A percentile compares a stretch with the other conserved stretches of the same genome.
Evolutionary conservation across 2,113 vertebrate species (phyloP).

Genomic region (Noctilio leporinus): DNA sequence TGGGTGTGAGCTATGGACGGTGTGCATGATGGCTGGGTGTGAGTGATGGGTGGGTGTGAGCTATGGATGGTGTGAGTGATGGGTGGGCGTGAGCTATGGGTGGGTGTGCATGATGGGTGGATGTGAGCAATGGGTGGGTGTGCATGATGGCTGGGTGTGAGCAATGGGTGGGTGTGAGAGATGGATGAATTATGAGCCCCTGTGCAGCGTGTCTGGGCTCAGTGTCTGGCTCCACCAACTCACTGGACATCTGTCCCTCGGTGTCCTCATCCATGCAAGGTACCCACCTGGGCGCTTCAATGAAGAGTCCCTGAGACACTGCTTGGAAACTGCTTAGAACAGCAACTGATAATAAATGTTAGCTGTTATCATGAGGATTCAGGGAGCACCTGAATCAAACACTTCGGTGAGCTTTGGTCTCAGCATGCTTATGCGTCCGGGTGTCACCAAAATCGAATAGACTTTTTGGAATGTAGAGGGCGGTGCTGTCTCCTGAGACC

Average conservation of each 20-base stretch:
- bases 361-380: rapidly evolving
- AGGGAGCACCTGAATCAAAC: rapidly evolving
- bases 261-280: rapidly evolving
- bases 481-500: background rate
- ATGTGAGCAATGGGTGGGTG: background rate
- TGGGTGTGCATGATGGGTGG: background rate
- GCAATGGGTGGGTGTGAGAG: background rate
- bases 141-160: background rate
- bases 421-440: background rate
- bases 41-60: background rate
- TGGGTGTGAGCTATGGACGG: background rate
- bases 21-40: background rate
- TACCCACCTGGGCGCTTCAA: rapidly evolving
- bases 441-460: background rate
- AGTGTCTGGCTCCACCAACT: too few species aligned
- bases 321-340: rapidly evolving
- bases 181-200: too few species aligned
- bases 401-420: background rate
- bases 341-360: rapidly evolving
- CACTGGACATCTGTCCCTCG: rapidly evolving
- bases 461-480: background rate
- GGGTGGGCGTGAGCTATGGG: background rate
- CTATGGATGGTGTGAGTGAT: background rate
- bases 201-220: rapidly evolving
- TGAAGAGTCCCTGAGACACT: rapidly evolving